A percentile compares a stretch with the other conserved stretches of the same genome.
These are phyloP conservation scores for Melanostoma mellinum DNA, from an alignment of 2,888 invertebrate genomes.

Conservation along the genomic window DNA sequence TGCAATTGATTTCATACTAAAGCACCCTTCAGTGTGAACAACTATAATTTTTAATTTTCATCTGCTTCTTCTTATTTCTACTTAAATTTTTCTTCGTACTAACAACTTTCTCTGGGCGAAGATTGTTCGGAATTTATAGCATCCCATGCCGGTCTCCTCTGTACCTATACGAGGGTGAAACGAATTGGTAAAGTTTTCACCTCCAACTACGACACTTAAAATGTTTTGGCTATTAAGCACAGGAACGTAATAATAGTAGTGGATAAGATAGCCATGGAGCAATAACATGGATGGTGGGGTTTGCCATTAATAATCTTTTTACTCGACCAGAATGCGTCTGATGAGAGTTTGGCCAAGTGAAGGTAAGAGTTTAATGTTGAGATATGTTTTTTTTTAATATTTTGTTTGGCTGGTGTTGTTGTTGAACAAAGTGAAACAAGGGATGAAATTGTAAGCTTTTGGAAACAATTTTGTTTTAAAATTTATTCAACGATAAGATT, in stretches of 20 bases:
- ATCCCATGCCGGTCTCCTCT: not conserved
- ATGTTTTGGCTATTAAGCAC: conserved; percentile 70
- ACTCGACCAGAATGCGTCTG: conserved; percentile 8
- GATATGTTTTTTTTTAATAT: too few species aligned
- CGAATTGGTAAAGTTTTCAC: conserved; percentile 70
- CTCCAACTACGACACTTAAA: conserved; percentile 69
- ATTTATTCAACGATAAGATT: too few species aligned
- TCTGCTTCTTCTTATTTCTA: conserved; percentile 8
- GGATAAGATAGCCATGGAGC: conserved; percentile 29
- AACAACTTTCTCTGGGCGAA: conserved; percentile 38
- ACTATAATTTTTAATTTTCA: conserved; percentile 72
- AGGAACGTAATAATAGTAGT: conserved; percentile 66
- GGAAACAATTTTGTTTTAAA: not conserved
- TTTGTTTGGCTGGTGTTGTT: too few species aligned
- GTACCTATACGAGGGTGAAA: conserved; percentile 50
- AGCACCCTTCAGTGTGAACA: conserved; percentile 70
- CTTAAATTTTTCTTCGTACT: conserved; percentile 43
- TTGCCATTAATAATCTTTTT: conserved; percentile 52
- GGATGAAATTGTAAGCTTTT: not conserved
- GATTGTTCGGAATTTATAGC: conserved; percentile 61
- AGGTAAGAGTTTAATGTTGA: too few species aligned
- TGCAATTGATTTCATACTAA: conserved; percentile 68
- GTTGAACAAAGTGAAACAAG: too few species aligned
- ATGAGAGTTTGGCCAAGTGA: not conserved
- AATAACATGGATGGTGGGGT: conserved; percentile 50